Evolutionary conservation across 2,113 vertebrate genomes (phyloP).

Genomic region (Mus spicilegus): DNA sequence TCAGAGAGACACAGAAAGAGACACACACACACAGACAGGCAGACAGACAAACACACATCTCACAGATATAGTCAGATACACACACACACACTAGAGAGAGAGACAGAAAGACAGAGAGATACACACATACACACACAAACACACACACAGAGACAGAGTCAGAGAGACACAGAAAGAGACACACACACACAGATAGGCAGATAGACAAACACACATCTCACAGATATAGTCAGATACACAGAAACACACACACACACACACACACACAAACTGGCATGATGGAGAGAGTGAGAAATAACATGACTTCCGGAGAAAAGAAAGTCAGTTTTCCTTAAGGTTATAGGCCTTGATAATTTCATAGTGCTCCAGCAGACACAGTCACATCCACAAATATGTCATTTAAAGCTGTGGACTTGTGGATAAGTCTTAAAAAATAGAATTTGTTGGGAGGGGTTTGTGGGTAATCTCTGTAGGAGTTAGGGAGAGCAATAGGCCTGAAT

Average conservation of each 20-base stretch:
- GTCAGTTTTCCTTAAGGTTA: neutral
- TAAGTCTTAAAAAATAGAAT: neutral
- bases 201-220: neutral
- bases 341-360: neutral
- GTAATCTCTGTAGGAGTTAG: neutral
- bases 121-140: neutral
- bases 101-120: too few relatives aligned
- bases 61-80: too few relatives aligned
- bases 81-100: neutral
- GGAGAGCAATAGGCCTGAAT: neutral
- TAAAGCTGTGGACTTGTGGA: neutral
- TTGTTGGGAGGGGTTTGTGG: neutral
- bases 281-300: neutral
- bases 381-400: neutral
- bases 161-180: neutral
- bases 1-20: neutral
- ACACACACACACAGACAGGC: too few relatives aligned
- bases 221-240: neutral
- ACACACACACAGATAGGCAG: neutral
- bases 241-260: neutral
- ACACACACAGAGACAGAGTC: neutral
- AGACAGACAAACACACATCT: too few relatives aligned
- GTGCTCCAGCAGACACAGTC: neutral
- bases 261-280: neutral
- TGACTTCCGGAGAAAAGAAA: neutral